These are phyloP conservation scores for Orthosia gothica DNA, from an alignment of 2,888 invertebrate species.

Conservation along the genomic window DNA sequence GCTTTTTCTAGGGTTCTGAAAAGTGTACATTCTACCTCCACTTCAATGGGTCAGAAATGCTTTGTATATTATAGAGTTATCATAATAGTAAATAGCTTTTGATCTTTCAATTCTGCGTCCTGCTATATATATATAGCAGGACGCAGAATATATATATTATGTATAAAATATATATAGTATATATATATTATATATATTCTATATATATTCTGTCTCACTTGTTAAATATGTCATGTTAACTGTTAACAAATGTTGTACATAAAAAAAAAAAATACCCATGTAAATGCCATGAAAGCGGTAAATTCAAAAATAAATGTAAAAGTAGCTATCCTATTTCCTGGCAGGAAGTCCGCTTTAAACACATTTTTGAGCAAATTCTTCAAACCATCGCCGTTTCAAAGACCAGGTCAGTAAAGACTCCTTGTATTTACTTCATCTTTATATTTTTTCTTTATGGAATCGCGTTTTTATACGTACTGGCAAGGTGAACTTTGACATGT, in stretches of 20 bases:
- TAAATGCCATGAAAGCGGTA: conserved; percentile 50
- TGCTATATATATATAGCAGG: not conserved
- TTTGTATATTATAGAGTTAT: not conserved
- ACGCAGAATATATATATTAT: too few species aligned
- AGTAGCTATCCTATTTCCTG: not conserved
- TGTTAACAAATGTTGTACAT: too few species aligned
- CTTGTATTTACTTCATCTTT: not conserved
- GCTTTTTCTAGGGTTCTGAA: conserved; percentile 1
- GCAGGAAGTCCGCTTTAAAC: not conserved
- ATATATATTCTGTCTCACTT: not conserved
- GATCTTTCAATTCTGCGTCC: not conserved
- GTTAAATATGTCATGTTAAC: too few species aligned
- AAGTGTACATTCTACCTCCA: not conserved
- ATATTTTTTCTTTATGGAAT: not conserved
- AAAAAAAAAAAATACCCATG: not conserved
- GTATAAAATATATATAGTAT: too few species aligned
- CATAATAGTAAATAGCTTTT: not conserved
- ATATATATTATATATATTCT: too few species aligned
- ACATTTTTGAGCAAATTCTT: not conserved
- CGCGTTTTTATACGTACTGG: conserved; percentile 25
- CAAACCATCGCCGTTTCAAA: not conserved
- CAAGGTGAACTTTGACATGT: conserved; percentile 47
- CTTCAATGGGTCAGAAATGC: not conserved
- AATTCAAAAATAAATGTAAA: conserved; percentile 26
- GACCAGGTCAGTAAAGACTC: conserved; percentile 1